Percentiles rank a stretch among this genome's conserved stretches.
phyloP scores from a whole-genome alignment of 1,140 invertebrate genomes.

The Elysia chlorotica region DNA sequence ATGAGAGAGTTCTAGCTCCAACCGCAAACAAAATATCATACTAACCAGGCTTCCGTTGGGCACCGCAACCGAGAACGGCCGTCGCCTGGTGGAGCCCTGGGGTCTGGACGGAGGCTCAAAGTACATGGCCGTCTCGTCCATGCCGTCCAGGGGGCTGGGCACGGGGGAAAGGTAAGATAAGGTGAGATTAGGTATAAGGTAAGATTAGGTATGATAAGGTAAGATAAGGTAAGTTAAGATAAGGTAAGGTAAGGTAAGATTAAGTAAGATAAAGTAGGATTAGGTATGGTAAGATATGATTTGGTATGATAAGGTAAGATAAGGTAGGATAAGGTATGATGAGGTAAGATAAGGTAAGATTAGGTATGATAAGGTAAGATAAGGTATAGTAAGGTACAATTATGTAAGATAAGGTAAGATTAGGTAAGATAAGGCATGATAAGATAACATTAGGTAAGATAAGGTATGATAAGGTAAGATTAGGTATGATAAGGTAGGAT shows the following conservation, averaged over 20 bases:
- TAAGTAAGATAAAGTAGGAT: not conserved
- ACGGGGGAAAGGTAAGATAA: not conserved
- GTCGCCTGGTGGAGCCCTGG: slow-evolving; percentile 35
- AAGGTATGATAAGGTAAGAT: not conserved
- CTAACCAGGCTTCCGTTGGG: slow-evolving; percentile 53
- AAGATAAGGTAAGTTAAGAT: not conserved
- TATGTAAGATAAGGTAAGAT: not conserved
- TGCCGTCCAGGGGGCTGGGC: slow-evolving; percentile 59
- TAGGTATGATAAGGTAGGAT: not conserved
- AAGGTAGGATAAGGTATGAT: not conserved
- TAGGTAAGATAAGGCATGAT: not conserved
- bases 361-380: not conserved
- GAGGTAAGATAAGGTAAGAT: slow-evolving; percentile 2
- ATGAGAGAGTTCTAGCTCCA: not conserved
- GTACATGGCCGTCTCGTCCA: slow-evolving; percentile 50
- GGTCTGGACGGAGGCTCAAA: slow-evolving; percentile 42
- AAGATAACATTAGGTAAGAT: not conserved
- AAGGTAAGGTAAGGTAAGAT: not conserved
- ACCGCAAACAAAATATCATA: not conserved
- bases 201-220: not conserved
- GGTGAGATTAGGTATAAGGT: not conserved
- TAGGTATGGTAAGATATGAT: not conserved
- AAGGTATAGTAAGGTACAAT: not conserved
- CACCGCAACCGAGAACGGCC: slow-evolving; percentile 49
- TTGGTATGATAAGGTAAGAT: not conserved